phyloP scores from a whole-genome alignment of 2,888 invertebrate species.

The Terebella lapidaria region DNA sequence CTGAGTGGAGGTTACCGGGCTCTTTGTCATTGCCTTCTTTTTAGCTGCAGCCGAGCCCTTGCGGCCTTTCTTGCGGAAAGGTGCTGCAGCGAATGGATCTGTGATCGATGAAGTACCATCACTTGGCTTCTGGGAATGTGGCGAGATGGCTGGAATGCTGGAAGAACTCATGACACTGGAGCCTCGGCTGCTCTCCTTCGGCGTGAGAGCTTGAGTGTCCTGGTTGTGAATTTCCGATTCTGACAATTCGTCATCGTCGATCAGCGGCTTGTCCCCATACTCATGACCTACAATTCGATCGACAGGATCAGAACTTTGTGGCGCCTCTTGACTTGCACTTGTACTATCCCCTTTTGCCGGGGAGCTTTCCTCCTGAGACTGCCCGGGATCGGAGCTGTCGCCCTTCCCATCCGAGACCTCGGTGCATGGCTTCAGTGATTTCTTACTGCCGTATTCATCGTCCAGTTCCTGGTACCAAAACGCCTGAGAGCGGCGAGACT shows the following conservation, averaged over 20 bases:
- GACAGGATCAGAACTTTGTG: not conserved
- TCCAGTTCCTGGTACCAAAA: constrained; percentile 46
- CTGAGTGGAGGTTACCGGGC: not conserved
- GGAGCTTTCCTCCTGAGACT: constrained; percentile 2
- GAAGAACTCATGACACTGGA: constrained; percentile 22
- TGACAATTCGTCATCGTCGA: constrained; percentile 71
- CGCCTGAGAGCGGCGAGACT: constrained; percentile 41
- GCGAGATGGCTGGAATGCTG: not conserved
- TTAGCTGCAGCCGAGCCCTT: not conserved
- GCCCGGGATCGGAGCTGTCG: constrained; percentile 4
- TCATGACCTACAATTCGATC: constrained; percentile 66
- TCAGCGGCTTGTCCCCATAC: constrained; percentile 69
- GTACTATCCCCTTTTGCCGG: not conserved
- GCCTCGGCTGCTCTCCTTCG: constrained; percentile 3
- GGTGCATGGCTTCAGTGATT: constrained; percentile 9
- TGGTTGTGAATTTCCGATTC: constrained; percentile 25
- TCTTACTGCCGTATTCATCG: constrained; percentile 45
- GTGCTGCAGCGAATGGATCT: constrained; percentile 46
- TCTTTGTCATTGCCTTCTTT: not conserved
- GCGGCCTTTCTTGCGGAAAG: constrained; percentile 37
- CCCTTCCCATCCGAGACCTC: not conserved
- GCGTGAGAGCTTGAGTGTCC: not conserved
- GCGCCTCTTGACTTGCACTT: not conserved
- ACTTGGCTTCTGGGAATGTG: not conserved
- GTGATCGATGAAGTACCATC: not conserved